A percentile compares a stretch with the other conserved stretches of the same genome.
Evolutionary conservation across 2,113 vertebrate species (phyloP).

Genomic region (Oxygymnocypris stewartii): DNA sequence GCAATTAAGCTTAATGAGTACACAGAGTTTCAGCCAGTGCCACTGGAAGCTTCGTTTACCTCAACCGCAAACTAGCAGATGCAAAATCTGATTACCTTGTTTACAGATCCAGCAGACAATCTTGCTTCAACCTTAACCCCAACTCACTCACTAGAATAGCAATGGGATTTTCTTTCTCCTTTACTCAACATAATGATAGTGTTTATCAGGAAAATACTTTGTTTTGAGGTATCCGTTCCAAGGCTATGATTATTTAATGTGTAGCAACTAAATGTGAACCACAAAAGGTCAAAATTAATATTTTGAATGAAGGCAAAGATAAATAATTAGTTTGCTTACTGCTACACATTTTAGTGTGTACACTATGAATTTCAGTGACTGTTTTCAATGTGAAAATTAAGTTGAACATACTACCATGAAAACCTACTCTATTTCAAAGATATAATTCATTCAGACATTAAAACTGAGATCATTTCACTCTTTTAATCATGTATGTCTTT

Average conservation of each 20-base stretch:
- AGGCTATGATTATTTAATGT: slow-evolving; percentile 1
- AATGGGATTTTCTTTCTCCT: not conserved
- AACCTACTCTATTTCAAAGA: not conserved
- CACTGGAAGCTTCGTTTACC: slow-evolving; percentile 36
- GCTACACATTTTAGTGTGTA: not conserved
- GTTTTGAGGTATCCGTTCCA: not conserved
- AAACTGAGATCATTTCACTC: too few species aligned
- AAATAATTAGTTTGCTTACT: not conserved
- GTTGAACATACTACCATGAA: not conserved
- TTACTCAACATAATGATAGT: slow-evolving; percentile 14
- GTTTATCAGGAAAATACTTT: slow-evolving; percentile 16
- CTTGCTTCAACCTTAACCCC: slow-evolving; percentile 11
- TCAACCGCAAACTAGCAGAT: slow-evolving; percentile 45
- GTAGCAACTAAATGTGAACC: not conserved
- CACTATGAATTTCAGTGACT: not conserved
- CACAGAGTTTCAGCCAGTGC: slow-evolving; percentile 42
- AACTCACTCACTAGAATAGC: slow-evolving; percentile 10
- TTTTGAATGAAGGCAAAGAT: not conserved
- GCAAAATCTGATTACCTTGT: slow-evolving; percentile 56
- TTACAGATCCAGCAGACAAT: slow-evolving; percentile 45
- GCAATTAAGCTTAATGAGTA: slow-evolving; percentile 59
- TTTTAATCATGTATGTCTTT: too few species aligned
- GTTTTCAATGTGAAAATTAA: not conserved
- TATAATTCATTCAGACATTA: not conserved
- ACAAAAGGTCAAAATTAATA: not conserved